Percentiles rank a stretch among this genome's conserved stretches.
Evolutionary conservation across 2,888 invertebrate species (phyloP).

Genomic region (Lithophane leautieri): DNA sequence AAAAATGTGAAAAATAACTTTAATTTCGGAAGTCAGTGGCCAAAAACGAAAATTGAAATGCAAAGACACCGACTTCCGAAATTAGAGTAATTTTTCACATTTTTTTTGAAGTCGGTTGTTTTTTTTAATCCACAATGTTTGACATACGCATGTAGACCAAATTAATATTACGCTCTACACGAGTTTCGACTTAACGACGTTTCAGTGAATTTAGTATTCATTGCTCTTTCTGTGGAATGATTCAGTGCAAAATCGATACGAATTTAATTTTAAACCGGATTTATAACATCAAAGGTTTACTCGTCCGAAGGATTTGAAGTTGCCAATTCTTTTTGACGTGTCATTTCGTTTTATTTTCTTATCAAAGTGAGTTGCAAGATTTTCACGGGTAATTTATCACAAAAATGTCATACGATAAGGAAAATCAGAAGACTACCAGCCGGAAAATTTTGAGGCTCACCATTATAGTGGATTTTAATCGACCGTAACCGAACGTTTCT

Average conservation of each 20-base stretch:
- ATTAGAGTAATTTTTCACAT: too few species aligned
- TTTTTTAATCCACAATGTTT: not conserved
- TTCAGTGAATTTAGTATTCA: not conserved
- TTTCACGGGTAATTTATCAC: not conserved
- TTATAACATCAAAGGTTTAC: not conserved
- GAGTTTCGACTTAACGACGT: not conserved
- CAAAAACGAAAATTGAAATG: too few species aligned
- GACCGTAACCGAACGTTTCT: slow-evolving; percentile 1
- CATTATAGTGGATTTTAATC: not conserved
- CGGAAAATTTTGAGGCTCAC: not conserved
- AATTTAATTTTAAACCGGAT: not conserved
- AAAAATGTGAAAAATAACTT: too few species aligned
- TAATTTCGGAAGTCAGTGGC: too few species aligned
- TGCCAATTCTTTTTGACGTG: not conserved
- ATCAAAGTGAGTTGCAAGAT: not conserved
- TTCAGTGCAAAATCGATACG: not conserved
- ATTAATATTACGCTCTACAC: not conserved
- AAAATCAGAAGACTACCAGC: not conserved
- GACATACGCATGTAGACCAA: not conserved
- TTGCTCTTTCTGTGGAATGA: not conserved
- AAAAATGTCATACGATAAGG: not conserved
- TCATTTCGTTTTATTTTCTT: not conserved
- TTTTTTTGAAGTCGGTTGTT: too few species aligned
- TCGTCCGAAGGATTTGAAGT: not conserved
- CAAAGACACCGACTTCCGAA: too few species aligned